A percentile compares a stretch with the other conserved stretches of the same genome.
Evolutionary conservation across 2,797 vertebrate species (phyloP).

Genomic region (Sebastes alutus): DNA sequence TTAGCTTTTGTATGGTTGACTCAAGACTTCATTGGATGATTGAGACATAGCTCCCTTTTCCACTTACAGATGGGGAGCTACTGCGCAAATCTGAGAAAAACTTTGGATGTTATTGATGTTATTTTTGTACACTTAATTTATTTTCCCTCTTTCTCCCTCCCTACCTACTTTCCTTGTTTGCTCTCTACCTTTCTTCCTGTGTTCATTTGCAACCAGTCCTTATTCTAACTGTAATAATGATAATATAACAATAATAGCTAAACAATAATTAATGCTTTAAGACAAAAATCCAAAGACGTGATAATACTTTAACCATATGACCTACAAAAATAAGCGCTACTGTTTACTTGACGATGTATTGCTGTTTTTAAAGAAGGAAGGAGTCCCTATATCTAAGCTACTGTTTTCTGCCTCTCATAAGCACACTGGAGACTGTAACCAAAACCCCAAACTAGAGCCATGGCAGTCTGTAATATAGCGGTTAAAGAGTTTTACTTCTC

Average conservation of each 20-base stretch:
- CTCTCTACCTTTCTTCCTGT: conserved; percentile 68
- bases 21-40: conserved; percentile 96
- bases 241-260: conserved; percentile 86
- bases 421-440: conserved; percentile 93
- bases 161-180: conserved; percentile 61
- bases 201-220: conserved; percentile 79
- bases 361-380: conserved; percentile 94
- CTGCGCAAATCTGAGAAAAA: conserved; percentile 80
- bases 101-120: conserved; percentile 85
- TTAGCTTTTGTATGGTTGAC: conserved; percentile 99
- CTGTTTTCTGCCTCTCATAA: conserved; percentile 93
- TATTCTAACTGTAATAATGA: conserved; percentile 87
- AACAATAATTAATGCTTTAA: conserved; percentile 99
- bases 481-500: conserved; percentile 86
- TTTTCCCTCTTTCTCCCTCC: conserved; percentile 71
- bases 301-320: conserved; percentile 96
- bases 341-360: conserved; percentile 99
- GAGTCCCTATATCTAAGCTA: conserved; percentile 91
- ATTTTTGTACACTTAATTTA: conserved; percentile 91
- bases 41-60: conserved; percentile 87
- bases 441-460: conserved; percentile 90
- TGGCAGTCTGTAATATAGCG: conserved; percentile 89
- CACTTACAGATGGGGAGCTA: conserved; percentile 77
- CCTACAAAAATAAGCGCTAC: conserved; percentile 95
- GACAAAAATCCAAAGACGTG: conserved; percentile 99